Percentiles rank a stretch among this genome's conserved stretches.
Evolutionary conservation across 1,140 invertebrate species (phyloP).

Genomic region (Aphaenogaster ashmeadi): DNA sequence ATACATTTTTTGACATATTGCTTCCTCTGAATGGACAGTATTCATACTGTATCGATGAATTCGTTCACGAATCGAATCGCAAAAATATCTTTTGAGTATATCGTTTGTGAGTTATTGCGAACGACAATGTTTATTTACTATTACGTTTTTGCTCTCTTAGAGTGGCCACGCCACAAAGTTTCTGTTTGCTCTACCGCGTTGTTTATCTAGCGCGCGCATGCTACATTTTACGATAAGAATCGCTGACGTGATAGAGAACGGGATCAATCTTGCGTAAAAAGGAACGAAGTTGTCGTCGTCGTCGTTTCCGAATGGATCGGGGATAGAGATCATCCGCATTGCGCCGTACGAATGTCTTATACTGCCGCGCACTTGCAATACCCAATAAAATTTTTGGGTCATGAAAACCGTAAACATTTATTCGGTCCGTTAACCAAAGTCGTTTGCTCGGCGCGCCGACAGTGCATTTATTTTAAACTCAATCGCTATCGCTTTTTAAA

Average conservation of each 20-base stretch:
- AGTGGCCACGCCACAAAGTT: neutral
- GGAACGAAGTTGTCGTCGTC: slow-evolving; percentile 1
- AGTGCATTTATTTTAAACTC: neutral
- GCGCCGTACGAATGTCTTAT: neutral
- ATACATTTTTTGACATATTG: neutral
- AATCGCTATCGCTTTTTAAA: neutral
- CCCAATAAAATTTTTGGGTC: neutral
- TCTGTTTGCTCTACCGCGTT: neutral
- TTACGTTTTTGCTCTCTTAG: slow-evolving; percentile 3
- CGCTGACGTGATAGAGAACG: neutral
- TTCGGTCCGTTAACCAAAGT: slow-evolving; percentile 7
- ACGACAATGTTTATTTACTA: slow-evolving; percentile 20
- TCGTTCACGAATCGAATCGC: slow-evolving; percentile 13
- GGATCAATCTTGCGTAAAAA: slow-evolving; percentile 46
- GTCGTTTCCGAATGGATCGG: neutral
- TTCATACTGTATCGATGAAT: slow-evolving; percentile 36
- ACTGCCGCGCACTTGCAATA: neutral
- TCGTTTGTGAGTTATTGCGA: slow-evolving; percentile 7
- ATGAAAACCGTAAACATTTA: slow-evolving; percentile 24
- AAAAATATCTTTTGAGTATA: slow-evolving; percentile 18
- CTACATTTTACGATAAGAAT: slow-evolving; percentile 29
- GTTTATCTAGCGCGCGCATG: neutral
- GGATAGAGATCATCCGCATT: neutral
- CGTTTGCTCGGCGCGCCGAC: neutral
- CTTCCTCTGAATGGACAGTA: slow-evolving; percentile 18